Evolutionary conservation across 2,113 vertebrate genomes (phyloP).

Genomic region (Mirounga angustirostris): DNA sequence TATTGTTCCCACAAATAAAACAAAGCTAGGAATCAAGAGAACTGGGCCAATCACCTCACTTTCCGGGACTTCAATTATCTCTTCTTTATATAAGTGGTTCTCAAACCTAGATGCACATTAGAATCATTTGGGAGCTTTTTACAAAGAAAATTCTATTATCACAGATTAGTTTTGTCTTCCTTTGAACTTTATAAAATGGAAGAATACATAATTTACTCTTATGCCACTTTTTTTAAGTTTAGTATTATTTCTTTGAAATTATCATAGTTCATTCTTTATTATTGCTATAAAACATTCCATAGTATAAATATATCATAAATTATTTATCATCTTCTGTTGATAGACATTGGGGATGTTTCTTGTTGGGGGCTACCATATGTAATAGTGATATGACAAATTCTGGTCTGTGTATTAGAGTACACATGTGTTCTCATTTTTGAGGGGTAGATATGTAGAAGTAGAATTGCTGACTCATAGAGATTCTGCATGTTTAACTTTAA

Average conservation of each 20-base stretch:
- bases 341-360: background rate
- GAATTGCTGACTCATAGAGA: background rate
- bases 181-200: conserved; percentile 27
- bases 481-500: background rate
- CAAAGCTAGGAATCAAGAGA: conserved; percentile 16
- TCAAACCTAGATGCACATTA: background rate
- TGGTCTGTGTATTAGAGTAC: background rate
- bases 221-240: background rate
- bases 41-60: background rate
- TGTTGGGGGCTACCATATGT: background rate
- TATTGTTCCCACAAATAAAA: conserved; percentile 31
- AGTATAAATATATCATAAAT: background rate
- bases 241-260: background rate
- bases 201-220: background rate
- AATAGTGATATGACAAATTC: background rate
- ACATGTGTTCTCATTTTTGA: background rate
- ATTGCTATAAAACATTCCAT: background rate
- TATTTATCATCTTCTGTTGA: background rate
- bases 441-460: background rate
- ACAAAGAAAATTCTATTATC: background rate
- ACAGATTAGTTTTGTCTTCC: conserved; percentile 28
- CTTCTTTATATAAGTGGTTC: background rate
- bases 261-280: background rate
- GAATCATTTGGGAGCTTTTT: background rate
- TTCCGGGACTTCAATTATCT: background rate